Base-by-base conservation (phyloP, 2,797 vertebrate species). In the Danio choprae region DNA sequence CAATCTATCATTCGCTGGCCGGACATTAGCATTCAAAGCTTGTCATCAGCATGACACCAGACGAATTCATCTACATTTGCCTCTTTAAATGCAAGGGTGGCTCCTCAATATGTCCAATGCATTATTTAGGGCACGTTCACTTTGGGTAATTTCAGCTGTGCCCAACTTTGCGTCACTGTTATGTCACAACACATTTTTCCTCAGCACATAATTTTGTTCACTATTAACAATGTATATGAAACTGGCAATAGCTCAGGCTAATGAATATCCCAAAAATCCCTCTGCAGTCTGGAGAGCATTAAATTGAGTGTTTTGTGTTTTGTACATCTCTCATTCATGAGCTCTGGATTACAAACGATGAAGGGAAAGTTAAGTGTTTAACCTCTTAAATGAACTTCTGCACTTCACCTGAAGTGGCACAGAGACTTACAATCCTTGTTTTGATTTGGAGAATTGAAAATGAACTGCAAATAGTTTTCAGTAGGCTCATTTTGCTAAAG, bases 141-240 rank as follows among this genome's bases (percentile, higher is more conserved):
- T 69, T 55, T 9, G 55, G 76, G 85, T n/a, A n/a, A 63, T 68
- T 48, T 56, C 50, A 79, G 20, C 62, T 13, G 1, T 38, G 16
- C 38, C 40, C 53, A 82, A 81, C 70, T 85, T 69, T 60, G 68
- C 60, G 15, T 62, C 55, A 6, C 78, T 55, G 67, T 81, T 56
- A 46, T 83, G 62, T 67, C 55, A 63, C 60, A 18, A 15, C 41
- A n/a, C 36, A 41, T 51, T 80, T 80, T 83, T 74, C 29, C 38
- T 63, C 69, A 41, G 46, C 58, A 56, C 51, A 58, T 70, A 38
- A 81, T 77, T 83, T 70, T 84, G 77, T 82, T 81, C 46, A 16
- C 62, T 36, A 81, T 80, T 79, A 80, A 82, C 70, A 68, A 67
- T 81, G 71, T 76, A 79, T 64, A 70, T 43, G 60, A 40, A 81